A percentile compares a stretch with the other conserved stretches of the same genome.
phyloP scores from a whole-genome alignment of 2,888 invertebrate genomes.

The Acrocyrtus sp. region DNA sequence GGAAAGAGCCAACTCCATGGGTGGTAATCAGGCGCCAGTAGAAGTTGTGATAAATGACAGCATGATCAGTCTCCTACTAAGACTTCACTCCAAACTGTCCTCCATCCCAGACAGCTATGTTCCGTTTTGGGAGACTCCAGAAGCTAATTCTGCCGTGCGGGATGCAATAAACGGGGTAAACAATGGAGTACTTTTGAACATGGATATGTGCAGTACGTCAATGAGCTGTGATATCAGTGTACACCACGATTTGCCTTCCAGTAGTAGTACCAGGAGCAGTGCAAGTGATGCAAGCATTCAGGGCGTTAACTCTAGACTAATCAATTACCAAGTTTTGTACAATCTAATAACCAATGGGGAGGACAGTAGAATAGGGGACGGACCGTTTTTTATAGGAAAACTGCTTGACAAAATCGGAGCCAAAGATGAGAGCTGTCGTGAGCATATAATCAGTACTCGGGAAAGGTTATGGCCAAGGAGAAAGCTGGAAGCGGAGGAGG shows the following conservation, averaged over 20 bases:
- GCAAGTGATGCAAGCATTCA: neutral
- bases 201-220: constrained; percentile 3
- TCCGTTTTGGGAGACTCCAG: constrained; percentile 64
- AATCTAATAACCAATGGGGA: constrained; percentile 14
- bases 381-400: constrained; percentile 85
- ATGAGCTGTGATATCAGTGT: constrained; percentile 40
- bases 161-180: constrained; percentile 39
- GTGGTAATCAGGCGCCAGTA: constrained; percentile 66
- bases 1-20: constrained; percentile 53
- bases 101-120: constrained; percentile 83
- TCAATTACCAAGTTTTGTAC: constrained; percentile 42
- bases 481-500: constrained; percentile 82
- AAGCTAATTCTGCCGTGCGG: constrained; percentile 50
- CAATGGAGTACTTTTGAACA: constrained; percentile 26
- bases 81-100: constrained; percentile 89
- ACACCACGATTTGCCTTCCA: constrained; percentile 37
- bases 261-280: constrained; percentile 29
- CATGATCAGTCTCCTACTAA: constrained; percentile 87
- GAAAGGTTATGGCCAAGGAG: constrained; percentile 78
- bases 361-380: constrained; percentile 78
- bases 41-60: constrained; percentile 79
- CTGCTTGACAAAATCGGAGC: constrained; percentile 80
- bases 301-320: neutral
- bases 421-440: constrained; percentile 72
- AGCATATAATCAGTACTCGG: constrained; percentile 77